Evolutionary conservation across 1,140 invertebrate species (phyloP), one percentile per base, ranked within the genome.

Genomic region (Chironomus tepperi): DNA sequence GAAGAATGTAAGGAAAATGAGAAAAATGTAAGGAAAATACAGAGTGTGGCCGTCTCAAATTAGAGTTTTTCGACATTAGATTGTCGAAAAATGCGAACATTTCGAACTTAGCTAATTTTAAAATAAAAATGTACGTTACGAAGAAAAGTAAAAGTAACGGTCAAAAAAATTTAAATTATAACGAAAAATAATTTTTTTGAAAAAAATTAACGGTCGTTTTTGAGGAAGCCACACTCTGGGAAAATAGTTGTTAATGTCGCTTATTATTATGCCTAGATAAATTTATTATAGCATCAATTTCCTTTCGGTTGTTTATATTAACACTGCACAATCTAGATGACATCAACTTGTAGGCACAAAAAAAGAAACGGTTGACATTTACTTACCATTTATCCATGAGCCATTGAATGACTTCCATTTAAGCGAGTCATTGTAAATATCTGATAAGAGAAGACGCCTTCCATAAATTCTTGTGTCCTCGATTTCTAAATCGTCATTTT

Each of bases 321-420:
- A 57, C 12, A 15, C 43, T 73, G 43, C 12, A 34, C 7, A 76
- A 74, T 34, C 43, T 10, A 42, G 73, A 73, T 43, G 8, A 74
- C 12, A 72, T 16, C 34, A 75, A 9, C 43, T 74, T 15, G 47
- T 57, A 57, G 12, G 47, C 47, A 57, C 12, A 57, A 12, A 57
- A n/a, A n/a, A n/a, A n/a, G n/a, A n/a, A n/a, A n/a, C n/a, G 9
- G 9, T 70, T 70, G 24, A 64, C 24, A 42, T 64, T 73, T 74
- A 78, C 84, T 83, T 82, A 94, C 92, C 91, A 84, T 90, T 89
- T 73, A 92, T 87, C 92, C 92, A 94, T 21, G 89, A 89, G 19
- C 90, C 91, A 79, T 93, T 93, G 79, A 92, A 92, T 0, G 85
- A 84, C 74, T 83, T 84, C 75, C 86, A 84, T 76, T 87, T 86